These are phyloP conservation scores for Pogona vitticeps DNA, from an alignment of 2,113 vertebrate genomes.

Conservation along the genomic window DNA sequence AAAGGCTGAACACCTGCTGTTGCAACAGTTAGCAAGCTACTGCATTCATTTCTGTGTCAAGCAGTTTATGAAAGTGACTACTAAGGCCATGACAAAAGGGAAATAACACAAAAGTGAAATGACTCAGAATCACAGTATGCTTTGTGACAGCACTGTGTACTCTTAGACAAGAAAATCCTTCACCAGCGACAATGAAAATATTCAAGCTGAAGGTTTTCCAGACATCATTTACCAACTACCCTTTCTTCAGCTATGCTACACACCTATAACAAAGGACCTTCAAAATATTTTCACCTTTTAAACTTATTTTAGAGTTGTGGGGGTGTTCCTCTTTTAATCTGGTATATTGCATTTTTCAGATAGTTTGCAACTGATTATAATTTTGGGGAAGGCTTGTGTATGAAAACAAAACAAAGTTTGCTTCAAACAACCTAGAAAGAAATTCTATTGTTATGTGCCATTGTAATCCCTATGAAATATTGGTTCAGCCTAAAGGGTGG, in stretches of 20 bases:
- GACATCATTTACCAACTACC: background rate
- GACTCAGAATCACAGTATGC: background rate
- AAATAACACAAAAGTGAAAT: conserved; percentile 1
- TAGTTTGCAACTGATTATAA: background rate
- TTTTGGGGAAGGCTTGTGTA: background rate
- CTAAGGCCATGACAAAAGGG: background rate
- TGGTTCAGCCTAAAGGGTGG: too few relatives aligned
- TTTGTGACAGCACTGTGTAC: background rate
- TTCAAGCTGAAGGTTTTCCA: background rate
- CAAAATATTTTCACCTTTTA: background rate
- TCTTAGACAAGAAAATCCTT: background rate
- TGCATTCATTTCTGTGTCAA: background rate
- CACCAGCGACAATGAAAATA: background rate
- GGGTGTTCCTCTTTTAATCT: background rate
- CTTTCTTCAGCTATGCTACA: background rate
- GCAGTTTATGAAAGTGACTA: background rate
- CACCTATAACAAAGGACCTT: background rate
- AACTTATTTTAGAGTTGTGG: background rate
- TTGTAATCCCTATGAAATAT: too few relatives aligned
- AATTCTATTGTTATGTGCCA: too few relatives aligned
- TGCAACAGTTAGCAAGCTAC: background rate
- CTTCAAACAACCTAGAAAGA: too few relatives aligned
- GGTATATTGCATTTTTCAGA: background rate
- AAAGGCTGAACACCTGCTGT: background rate
- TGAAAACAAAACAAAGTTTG: background rate